Base-by-base conservation (phyloP, 2,888 invertebrate genomes). In the Pollenia amentaria region DNA sequence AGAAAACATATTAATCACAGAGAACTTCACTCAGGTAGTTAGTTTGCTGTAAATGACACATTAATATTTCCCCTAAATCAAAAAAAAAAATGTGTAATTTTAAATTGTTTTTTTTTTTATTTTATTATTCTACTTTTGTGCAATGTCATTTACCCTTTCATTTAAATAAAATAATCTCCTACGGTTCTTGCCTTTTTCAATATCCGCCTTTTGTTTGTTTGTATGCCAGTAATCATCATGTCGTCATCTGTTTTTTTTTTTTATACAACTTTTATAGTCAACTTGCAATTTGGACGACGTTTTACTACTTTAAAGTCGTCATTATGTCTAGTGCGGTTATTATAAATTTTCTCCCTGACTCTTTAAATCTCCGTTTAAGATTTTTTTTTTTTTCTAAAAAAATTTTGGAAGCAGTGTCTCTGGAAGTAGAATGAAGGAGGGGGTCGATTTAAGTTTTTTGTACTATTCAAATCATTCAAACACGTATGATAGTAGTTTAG, bases 311-410 rank as follows among this genome's bases (percentile, higher is more conserved):
- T 84, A 79, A 73, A 80, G 84, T 81, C 87, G 84, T 87, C 87
- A 84, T 80, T 84, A 77, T 84, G 87, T 87, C 87, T 87, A 81
- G 77, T 87, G 78, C 69, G 85, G 81, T 87, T 85, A 77, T 70
- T 65, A 81, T 82, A 76, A 82, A 82, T 85, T 76, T 78, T 77
- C 53, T 70, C 53, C 53, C 11, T 65, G 46, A 60, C 65, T 42
- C 21, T 60, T 67, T 53, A 81, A 38, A 70, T 76, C n/a, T 78
- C 11, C 14, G 10, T 21, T 57, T 69, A 9, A 69, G 44, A 21
- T 62, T 65, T 12, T 14, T 16, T 14, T 72, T 75, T 51, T 40
- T 70, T 18, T 16, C 11, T 1, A 6, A 29, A 29, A 29, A 29
- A 3, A 6, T 29, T 29, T 29, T 29, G 3, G 29, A 7, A 3